A percentile compares a stretch with the other conserved stretches of the same genome.
These are phyloP conservation scores for Pomatorhinus ruficollis DNA, from an alignment of 2,113 vertebrate species.

Conservation along the genomic window DNA sequence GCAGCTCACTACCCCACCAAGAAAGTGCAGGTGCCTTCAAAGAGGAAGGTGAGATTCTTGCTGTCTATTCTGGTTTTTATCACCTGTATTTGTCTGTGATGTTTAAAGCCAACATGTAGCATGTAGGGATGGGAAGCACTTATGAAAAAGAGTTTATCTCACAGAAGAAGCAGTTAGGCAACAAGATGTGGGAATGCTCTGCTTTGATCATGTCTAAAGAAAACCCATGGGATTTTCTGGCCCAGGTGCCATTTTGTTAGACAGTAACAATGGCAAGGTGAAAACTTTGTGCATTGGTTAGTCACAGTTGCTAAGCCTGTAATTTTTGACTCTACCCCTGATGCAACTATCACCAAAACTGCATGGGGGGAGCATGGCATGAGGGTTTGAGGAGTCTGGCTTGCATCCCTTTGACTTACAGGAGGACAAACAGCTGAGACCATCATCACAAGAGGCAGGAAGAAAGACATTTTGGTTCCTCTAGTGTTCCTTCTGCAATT, in stretches of 20 bases:
- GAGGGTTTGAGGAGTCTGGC: neutral
- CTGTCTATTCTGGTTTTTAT: neutral
- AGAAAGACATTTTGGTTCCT: neutral
- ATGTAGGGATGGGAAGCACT: neutral
- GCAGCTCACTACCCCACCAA: neutral
- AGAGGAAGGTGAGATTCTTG: neutral
- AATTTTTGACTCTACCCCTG: neutral
- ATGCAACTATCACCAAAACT: neutral
- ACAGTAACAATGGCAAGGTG: neutral
- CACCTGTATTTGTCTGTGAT: neutral
- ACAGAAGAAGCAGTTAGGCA: neutral
- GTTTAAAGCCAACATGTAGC: neutral
- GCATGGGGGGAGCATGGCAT: accelerated
- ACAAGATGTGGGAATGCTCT: neutral
- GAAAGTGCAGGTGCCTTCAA: neutral
- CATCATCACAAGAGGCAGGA: neutral
- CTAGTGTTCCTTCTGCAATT: neutral
- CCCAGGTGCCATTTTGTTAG: neutral
- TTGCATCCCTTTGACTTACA: neutral
- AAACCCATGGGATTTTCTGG: neutral
- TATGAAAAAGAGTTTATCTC: accelerated
- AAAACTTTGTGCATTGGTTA: neutral
- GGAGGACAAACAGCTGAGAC: neutral
- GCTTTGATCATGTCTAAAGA: neutral
- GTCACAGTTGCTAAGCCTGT: neutral